Percentiles rank a stretch among this genome's conserved stretches.
Conservation (phyloP, 2,797 vertebrate species). For the Lates japonicus region DNA sequence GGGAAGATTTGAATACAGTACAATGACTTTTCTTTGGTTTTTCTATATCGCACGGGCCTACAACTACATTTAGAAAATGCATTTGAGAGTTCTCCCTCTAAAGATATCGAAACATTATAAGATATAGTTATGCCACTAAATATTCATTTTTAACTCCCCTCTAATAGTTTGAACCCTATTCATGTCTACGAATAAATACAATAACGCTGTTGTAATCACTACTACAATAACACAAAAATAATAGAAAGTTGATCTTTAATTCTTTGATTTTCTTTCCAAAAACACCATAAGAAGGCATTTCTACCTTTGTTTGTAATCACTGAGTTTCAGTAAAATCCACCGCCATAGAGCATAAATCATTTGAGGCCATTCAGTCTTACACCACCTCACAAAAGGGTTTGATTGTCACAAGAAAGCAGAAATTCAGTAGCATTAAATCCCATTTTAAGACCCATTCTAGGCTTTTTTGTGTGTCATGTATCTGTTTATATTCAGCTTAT, state of each 20-base stretch:
- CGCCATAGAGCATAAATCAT: background rate
- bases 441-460: background rate
- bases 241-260: background rate
- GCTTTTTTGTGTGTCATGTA: background rate
- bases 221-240: background rate
- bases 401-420: background rate
- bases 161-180: background rate
- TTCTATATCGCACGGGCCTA: background rate
- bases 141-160: background rate
- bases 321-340: background rate
- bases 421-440: background rate
- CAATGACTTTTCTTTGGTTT: background rate
- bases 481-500: background rate
- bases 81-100: background rate
- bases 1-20: background rate
- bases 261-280: background rate
- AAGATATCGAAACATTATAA: background rate
- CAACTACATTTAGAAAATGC: background rate
- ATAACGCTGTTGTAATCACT: background rate
- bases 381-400: background rate
- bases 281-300: background rate
- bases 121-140: background rate
- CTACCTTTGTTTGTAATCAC: background rate
- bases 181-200: accelerated
- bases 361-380: background rate